Evolutionary conservation across 2,113 vertebrate species (phyloP).

Genomic region (Siniperca knerii): DNA sequence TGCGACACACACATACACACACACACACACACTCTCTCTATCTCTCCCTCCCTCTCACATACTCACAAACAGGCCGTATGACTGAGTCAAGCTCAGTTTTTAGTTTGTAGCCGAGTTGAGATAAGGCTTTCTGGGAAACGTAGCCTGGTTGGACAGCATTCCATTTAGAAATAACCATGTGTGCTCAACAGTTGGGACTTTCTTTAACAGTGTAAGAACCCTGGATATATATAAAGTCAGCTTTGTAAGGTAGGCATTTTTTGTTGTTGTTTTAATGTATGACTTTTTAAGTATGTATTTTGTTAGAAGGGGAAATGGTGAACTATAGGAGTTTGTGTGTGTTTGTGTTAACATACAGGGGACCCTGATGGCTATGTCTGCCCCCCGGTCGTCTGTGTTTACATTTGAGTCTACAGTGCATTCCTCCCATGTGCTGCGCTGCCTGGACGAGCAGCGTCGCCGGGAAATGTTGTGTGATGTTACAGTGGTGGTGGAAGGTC

Average conservation of each 20-base stretch:
- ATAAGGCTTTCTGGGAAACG: conserved; percentile 69
- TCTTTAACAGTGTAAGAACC: conserved; percentile 30
- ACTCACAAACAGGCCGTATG: conserved; percentile 69
- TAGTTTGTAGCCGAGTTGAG: conserved; percentile 66
- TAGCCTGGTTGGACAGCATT: conserved; percentile 59
- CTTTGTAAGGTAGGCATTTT: conserved; percentile 63
- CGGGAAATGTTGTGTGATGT: conserved; percentile 85
- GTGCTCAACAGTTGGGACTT: conserved; percentile 47
- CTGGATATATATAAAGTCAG: conserved; percentile 47
- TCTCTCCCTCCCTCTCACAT: conserved; percentile 46
- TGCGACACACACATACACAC: conserved; percentile 66
- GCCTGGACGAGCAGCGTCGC: conserved; percentile 84
- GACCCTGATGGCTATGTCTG: conserved; percentile 71
- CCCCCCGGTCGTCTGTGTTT: conserved; percentile 80
- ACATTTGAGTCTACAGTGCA: conserved; percentile 85
- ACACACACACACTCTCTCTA: conserved; percentile 3
- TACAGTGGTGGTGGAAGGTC: conserved; percentile 90
- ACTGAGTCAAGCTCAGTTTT: conserved; percentile 76
- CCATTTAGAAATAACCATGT: conserved; percentile 66
- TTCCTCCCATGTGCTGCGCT: conserved; percentile 79
- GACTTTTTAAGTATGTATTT: conserved; percentile 11
- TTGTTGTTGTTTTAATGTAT: conserved; percentile 1
- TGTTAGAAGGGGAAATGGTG: background rate
- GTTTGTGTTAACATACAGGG: conserved; percentile 61
- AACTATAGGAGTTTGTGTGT: conserved; percentile 37